phyloP scores from a whole-genome alignment of 1,140 invertebrate genomes.

The Bathynomus jamesi region DNA sequence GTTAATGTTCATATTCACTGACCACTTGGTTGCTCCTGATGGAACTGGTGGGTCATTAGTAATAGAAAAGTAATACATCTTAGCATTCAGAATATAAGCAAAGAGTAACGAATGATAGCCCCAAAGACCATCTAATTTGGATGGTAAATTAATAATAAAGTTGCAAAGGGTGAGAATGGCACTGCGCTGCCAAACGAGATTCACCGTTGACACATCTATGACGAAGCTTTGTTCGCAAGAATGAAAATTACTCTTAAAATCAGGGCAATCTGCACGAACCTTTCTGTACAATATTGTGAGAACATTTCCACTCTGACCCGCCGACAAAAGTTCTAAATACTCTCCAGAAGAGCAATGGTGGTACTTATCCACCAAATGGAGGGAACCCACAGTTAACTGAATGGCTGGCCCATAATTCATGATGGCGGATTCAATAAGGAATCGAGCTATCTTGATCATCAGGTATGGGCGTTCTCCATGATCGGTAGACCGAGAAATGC shows the following conservation, averaged over 20 bases:
- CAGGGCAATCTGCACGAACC: conserved; percentile 66
- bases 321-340: conserved; percentile 63
- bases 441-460: conserved; percentile 59
- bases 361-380: conserved; percentile 70
- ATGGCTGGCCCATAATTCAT: conserved; percentile 71
- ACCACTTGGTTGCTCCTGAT: conserved; percentile 33
- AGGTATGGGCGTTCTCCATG: conserved; percentile 63
- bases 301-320: conserved; percentile 55
- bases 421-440: conserved; percentile 63
- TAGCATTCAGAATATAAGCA: neutral
- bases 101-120: neutral
- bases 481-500: conserved; percentile 50
- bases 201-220: conserved; percentile 57
- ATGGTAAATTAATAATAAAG: conserved; percentile 43
- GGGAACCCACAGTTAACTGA: conserved; percentile 60
- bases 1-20: conserved; percentile 23
- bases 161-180: conserved; percentile 62
- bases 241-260: conserved; percentile 71
- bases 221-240: conserved; percentile 69
- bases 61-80: neutral
- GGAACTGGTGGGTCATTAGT: conserved; percentile 29
- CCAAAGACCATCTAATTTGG: conserved; percentile 13
- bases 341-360: conserved; percentile 64
- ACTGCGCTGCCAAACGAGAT: conserved; percentile 61
- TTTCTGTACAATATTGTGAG: conserved; percentile 67